Percentiles rank a stretch among this genome's conserved stretches.
phyloP scores from a whole-genome alignment of 2,888 invertebrate genomes.

The Encarsia formosa region DNA sequence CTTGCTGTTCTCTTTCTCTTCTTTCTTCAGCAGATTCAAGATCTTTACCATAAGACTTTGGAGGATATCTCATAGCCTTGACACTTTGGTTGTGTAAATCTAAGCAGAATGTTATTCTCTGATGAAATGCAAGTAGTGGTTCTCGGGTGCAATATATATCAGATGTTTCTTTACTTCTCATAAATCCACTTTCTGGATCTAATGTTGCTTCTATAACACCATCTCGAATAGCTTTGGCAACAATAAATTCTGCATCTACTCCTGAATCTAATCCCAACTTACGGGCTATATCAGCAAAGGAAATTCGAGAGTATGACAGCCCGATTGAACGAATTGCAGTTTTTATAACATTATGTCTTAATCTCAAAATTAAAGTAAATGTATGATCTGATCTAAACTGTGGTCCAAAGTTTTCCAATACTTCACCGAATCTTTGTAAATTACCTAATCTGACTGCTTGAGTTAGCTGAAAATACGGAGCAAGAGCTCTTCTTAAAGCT shows the following conservation, averaged over 20 bases:
- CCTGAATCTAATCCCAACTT: slow-evolving; percentile 92
- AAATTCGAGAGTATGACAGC: slow-evolving; percentile 92
- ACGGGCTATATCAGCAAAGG: slow-evolving; percentile 88
- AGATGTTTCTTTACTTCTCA: slow-evolving; percentile 95
- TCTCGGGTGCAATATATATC: slow-evolving; percentile 96
- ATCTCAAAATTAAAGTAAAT: slow-evolving; percentile 88
- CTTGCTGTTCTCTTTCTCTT: slow-evolving; percentile 94
- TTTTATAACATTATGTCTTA: slow-evolving; percentile 98
- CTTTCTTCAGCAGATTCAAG: slow-evolving; percentile 96
- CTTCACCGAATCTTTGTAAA: slow-evolving; percentile 88
- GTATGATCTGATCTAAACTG: slow-evolving; percentile 94
- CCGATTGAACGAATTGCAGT: slow-evolving; percentile 96
- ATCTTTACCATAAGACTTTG: slow-evolving; percentile 97
- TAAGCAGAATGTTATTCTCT: slow-evolving; percentile 94
- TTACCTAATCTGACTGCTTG: slow-evolving; percentile 96
- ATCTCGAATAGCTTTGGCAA: slow-evolving; percentile 95
- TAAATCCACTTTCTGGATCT: slow-evolving; percentile 91
- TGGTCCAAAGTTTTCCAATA: slow-evolving; percentile 83
- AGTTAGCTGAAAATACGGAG: slow-evolving; percentile 95
- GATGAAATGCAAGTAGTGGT: slow-evolving; percentile 93
- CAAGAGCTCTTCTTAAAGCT: slow-evolving; percentile 80
- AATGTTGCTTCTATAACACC: slow-evolving; percentile 97
- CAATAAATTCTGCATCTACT: slow-evolving; percentile 98
- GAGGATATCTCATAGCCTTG: slow-evolving; percentile 98
- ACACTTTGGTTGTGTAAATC: slow-evolving; percentile 98